Conservation (phyloP, 2,888 invertebrate species). For the Carterocephalus palaemon region DNA sequence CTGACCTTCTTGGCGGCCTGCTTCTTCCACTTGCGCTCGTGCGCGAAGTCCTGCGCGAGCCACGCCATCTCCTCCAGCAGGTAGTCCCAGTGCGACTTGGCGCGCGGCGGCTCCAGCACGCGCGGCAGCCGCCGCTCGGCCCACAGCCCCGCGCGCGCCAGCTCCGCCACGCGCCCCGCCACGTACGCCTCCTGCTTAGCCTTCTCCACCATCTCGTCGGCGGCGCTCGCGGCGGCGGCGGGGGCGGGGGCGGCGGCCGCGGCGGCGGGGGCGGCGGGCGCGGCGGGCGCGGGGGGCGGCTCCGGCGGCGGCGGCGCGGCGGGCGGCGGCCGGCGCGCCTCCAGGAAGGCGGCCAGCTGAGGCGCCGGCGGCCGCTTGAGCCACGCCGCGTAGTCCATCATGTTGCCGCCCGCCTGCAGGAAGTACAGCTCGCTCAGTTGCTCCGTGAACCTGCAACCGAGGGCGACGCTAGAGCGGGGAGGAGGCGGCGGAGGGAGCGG, state of each 20-base stretch:
- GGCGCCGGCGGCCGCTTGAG: constrained; percentile 88
- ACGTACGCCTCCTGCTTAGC: constrained; percentile 91
- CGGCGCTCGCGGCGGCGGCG: constrained; percentile 71
- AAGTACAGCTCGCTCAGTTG: constrained; percentile 91
- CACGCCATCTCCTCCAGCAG: constrained; percentile 99
- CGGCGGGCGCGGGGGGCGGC: constrained; percentile 68
- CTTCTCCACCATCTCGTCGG: constrained; percentile 66
- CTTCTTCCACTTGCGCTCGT: constrained; percentile 99
- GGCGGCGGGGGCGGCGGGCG: constrained; percentile 80
- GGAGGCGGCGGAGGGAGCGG: constrained; percentile 26
- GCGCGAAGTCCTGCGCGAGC: constrained; percentile 98
- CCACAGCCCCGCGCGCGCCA: constrained; percentile 97
- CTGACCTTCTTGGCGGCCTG: constrained; percentile 91
- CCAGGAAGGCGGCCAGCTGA: constrained; percentile 86
- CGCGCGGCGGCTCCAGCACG: constrained; percentile 91
- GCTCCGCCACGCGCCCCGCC: constrained; percentile 92
- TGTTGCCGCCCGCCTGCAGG: constrained; percentile 90
- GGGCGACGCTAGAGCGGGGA: constrained; percentile 29
- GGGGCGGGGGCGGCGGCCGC: constrained; percentile 44
- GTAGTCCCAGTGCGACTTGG: constrained; percentile 99
- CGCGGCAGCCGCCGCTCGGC: constrained; percentile 94
- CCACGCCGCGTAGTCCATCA: constrained; percentile 93
- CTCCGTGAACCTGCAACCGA: constrained; percentile 81
- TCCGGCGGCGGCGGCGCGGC: constrained; percentile 31
- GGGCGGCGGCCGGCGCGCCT: constrained; percentile 82